Percentiles rank a stretch among this genome's conserved stretches.
Evolutionary conservation across 2,797 vertebrate genomes (phyloP).

Genomic region (Pangasius djambal): DNA sequence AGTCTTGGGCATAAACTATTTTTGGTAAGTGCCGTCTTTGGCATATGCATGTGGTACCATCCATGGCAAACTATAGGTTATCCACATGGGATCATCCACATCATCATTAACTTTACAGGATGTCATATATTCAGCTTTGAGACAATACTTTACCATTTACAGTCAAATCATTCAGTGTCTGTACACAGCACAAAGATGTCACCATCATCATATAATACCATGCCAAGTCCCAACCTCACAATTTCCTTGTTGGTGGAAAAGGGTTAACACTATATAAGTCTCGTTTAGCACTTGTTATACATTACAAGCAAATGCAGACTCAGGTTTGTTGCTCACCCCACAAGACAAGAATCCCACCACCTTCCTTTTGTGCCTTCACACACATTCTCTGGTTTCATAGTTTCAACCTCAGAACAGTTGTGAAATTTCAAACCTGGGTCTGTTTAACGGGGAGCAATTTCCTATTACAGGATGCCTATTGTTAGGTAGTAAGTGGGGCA

Average conservation of each 20-base stretch:
- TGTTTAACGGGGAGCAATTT: constrained; percentile 45
- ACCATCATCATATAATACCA: neutral
- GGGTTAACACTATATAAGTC: neutral
- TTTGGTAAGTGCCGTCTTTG: neutral
- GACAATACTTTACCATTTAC: neutral
- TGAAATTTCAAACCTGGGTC: constrained; percentile 29
- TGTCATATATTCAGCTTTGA: neutral
- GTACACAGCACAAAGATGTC: neutral
- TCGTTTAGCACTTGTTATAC: neutral
- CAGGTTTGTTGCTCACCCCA: neutral
- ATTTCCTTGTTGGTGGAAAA: neutral
- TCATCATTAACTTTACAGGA: neutral
- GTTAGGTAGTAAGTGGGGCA: constrained; percentile 45
- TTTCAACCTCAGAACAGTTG: constrained; percentile 26
- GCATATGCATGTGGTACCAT: neutral
- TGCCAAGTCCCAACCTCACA: neutral
- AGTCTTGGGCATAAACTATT: neutral
- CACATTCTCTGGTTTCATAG: neutral
- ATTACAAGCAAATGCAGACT: neutral
- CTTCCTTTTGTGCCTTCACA: constrained; percentile 6
- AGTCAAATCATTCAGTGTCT: neutral
- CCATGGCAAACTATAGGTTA: neutral
- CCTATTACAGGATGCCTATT: constrained; percentile 46
- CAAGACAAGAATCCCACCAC: neutral
- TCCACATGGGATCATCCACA: neutral